Base-by-base conservation (phyloP, 2,113 vertebrate species). In the Oplegnathus fasciatus region DNA sequence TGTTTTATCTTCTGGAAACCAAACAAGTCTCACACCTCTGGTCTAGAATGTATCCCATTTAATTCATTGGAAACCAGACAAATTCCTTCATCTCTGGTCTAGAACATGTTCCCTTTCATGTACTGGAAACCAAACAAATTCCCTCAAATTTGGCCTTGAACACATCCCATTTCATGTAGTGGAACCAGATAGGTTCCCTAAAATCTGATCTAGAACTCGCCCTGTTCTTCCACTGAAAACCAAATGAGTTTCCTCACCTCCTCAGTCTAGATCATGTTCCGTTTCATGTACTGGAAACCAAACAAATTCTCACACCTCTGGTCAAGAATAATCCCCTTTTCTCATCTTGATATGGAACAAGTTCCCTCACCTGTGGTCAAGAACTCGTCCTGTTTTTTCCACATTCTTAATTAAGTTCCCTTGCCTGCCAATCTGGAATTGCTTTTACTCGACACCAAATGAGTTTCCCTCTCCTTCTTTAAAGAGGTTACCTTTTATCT, bases 41-140 rank as follows among this genome's bases (percentile, higher is more conserved):
- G 11, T 62, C 42, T 64, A 52, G 2, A 69, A 11, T 11, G 5
- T 2, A 1, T 48, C 26, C 26, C 44, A 8, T 18, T n/a, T 40
- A 9, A n/a, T 9, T 2, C 10, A 11, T 7, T 14, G 14, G 17
- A 9, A 26, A 61, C 17, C 11, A n/a, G 32, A 48, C 18, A 8
- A 50, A 3, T 46, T 61, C 34, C 11, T 20, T 40, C 13, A 2
- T 1, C 20, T 18, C 37, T 20, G n/a, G 40, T 42, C 37, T 32
- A 57, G 40, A 18, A 46, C 26, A 9, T 9, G 54, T 24, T 6
- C 34, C 24, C 1, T 55, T 34, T 73, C 6, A 54, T 4, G 5
- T 42, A 24, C 34, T 64, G 46, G 34, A 82, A 54, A 72, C 78
- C 60, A 76, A 57, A 62, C 30, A 34, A 22, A 5, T 64, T 64